Evolutionary conservation across 2,888 invertebrate species (phyloP), one percentile per base, ranked within the genome.

Genomic region (Cephonodes hylas): DNA sequence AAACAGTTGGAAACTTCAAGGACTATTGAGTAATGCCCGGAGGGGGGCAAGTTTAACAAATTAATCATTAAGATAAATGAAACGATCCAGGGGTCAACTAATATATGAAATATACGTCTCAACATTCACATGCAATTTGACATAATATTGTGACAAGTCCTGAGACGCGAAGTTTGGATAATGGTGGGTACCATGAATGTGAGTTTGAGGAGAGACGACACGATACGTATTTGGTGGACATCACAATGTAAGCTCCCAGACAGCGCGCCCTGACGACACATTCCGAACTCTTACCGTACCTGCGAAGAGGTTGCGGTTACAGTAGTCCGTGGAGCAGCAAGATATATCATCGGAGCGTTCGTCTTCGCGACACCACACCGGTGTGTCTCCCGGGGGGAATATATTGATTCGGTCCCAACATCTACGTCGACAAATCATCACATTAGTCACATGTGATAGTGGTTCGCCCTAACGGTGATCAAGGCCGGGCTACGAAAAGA

Each of bases 251-350:
- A 88, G 89, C 89, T 78, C 86, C 88, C 84, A 77, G 65, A 75
- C 68, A 72, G 73, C 69, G 70, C 74, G 76, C 73, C 80, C 81
- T 70, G 79, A 84, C 83, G 80, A 75, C 83, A 86, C 85, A 85
- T 83, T 81, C 80, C 77, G 72, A 71, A 76, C 68, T 66, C 69
- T 73, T 80, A 81, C 85, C 83, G 82, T 90, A 91, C 91, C 91
- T 88, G 84, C 71, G 76, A 83, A 76, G 75, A 82, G 71, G 78
- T 79, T 75, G 79, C 82, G 84, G 82, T 95, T 96, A 94, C 96
- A 96, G 93, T 93, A 95, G 93, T 95, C 95, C 85, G 93, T 91
- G 77, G 93, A 85, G 92, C 96, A 96, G 94, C 96, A 96, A 73
- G 81, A 80, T 69, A 92, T 86, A 31, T 18, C 15, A 77, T 84